Evolutionary conservation across 2,888 invertebrate genomes (phyloP).

Genomic region (Chorisops tibialis): DNA sequence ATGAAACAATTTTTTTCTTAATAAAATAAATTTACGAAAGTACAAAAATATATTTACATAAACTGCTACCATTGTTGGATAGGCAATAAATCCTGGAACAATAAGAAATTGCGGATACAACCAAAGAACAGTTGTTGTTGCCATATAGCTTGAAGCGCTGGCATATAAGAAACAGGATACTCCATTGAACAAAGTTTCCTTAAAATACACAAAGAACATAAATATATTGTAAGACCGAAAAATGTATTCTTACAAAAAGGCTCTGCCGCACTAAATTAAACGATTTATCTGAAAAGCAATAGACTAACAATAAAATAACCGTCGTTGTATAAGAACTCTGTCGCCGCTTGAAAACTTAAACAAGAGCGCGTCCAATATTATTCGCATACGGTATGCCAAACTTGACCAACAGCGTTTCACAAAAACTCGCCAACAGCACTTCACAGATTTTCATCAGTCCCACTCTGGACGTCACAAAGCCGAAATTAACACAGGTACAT

Average conservation of each 20-base stretch:
- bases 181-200: slow-evolving; percentile 79
- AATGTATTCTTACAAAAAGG: slow-evolving; percentile 67
- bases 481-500: slow-evolving; percentile 75
- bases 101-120: slow-evolving; percentile 71
- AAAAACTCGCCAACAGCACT: slow-evolving; percentile 74
- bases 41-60: slow-evolving; percentile 64
- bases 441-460: slow-evolving; percentile 74
- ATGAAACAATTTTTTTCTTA: slow-evolving; percentile 44
- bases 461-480: slow-evolving; percentile 67
- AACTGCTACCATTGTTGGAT: slow-evolving; percentile 84
- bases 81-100: slow-evolving; percentile 73
- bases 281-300: slow-evolving; percentile 74
- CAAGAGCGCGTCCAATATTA: slow-evolving; percentile 73
- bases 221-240: slow-evolving; percentile 39
- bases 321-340: slow-evolving; percentile 78
- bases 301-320: slow-evolving; percentile 69
- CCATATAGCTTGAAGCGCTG: slow-evolving; percentile 75
- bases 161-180: slow-evolving; percentile 75
- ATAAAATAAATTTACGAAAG: neutral
- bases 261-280: slow-evolving; percentile 74
- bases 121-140: slow-evolving; percentile 72
- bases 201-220: slow-evolving; percentile 40
- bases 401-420: slow-evolving; percentile 75
- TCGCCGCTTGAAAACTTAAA: slow-evolving; percentile 77
- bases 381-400: slow-evolving; percentile 72